These are phyloP conservation scores for Heliconius hermathena DNA, from an alignment of 1,140 invertebrate genomes.

Conservation along the genomic window DNA sequence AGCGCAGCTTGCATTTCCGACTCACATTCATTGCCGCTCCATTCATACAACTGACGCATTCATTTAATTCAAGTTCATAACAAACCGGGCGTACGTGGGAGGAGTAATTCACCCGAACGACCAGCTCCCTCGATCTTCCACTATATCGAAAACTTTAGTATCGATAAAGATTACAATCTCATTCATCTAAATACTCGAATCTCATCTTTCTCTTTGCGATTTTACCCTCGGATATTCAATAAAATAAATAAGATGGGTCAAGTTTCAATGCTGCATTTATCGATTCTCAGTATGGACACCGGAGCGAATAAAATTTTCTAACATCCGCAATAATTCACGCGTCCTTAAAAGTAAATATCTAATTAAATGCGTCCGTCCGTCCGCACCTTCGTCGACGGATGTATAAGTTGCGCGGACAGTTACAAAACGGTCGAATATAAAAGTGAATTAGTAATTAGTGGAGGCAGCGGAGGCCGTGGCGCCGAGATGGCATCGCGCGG, in stretches of 20 bases:
- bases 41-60: constrained; percentile 78
- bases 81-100: constrained; percentile 65
- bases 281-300: constrained; percentile 66
- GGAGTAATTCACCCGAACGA: constrained; percentile 49
- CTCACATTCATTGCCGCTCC: constrained; percentile 74
- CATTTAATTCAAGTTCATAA: constrained; percentile 80
- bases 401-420: constrained; percentile 51
- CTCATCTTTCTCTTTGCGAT: constrained; percentile 21
- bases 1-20: constrained; percentile 67
- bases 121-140: constrained; percentile 37
- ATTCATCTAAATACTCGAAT: neutral
- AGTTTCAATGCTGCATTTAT: constrained; percentile 55
- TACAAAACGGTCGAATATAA: constrained; percentile 65
- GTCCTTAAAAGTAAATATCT: constrained; percentile 65
- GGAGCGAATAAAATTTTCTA: constrained; percentile 61
- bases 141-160: constrained; percentile 57
- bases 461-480: constrained; percentile 50
- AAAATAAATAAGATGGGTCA: constrained; percentile 61
- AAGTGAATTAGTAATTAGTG: constrained; percentile 50
- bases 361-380: constrained; percentile 67
- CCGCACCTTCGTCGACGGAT: constrained; percentile 54
- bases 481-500: constrained; percentile 68
- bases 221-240: constrained; percentile 49
- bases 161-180: constrained; percentile 57
- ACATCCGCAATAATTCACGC: constrained; percentile 71